Conservation (phyloP, 2,113 vertebrate species). For the Gadus macrocephalus region DNA sequence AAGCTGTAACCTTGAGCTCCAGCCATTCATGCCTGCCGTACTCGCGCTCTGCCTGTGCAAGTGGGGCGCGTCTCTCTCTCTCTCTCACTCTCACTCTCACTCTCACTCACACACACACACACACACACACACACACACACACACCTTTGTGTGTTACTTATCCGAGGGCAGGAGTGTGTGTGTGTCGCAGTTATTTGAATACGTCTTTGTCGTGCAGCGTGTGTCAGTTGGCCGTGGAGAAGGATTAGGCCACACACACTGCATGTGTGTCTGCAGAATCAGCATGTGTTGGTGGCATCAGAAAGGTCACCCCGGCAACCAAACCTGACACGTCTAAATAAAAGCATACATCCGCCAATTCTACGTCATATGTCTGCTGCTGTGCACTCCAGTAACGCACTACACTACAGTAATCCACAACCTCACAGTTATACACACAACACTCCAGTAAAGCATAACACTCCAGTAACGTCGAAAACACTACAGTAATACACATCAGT, state of each 20-base stretch:
- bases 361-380: neutral
- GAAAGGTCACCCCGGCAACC: constrained; percentile 35
- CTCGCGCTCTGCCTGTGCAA: neutral
- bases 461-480: too few species aligned
- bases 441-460: neutral
- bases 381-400: neutral
- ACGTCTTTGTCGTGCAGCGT: too few species aligned
- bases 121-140: too few species aligned
- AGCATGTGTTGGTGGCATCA: too few species aligned
- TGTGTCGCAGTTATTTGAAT: neutral
- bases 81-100: neutral
- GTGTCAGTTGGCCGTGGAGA: too few species aligned
- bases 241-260: too few species aligned
- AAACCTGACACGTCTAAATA: constrained; percentile 52
- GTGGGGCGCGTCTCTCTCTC: neutral
- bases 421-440: too few species aligned
- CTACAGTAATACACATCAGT: too few species aligned
- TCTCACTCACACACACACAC: too few species aligned
- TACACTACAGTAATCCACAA: too few species aligned
- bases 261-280: neutral
- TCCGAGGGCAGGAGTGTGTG: neutral
- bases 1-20: constrained; percentile 54
- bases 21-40: constrained; percentile 69
- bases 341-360: constrained; percentile 39
- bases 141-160: too few species aligned